These are phyloP conservation scores for Equus quagga DNA, from an alignment of 2,113 vertebrate species.

Conservation along the genomic window DNA sequence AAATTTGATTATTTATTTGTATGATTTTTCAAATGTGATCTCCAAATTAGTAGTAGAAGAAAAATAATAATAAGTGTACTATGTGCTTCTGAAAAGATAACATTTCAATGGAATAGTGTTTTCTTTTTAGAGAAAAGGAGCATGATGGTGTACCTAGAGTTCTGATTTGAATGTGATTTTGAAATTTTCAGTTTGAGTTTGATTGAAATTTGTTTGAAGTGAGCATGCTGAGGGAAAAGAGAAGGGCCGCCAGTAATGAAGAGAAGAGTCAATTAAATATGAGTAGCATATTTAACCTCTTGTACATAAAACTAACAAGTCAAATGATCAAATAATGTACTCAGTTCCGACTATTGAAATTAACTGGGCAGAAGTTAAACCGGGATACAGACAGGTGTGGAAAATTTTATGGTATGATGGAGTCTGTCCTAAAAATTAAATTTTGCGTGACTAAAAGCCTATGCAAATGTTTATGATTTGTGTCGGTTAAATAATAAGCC, in stretches of 20 bases:
- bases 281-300: not conserved
- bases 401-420: not conserved
- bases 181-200: constrained; percentile 35
- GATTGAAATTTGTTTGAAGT: not conserved
- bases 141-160: not conserved
- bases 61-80: not conserved
- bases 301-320: not conserved
- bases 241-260: not conserved
- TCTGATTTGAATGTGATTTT: constrained; percentile 23
- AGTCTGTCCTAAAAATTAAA: constrained; percentile 4
- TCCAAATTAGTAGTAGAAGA: not conserved
- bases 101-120: not conserved
- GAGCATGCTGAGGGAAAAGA: not conserved
- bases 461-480: not conserved
- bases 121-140: not conserved
- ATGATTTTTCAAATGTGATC: not conserved
- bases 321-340: not conserved
- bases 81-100: not conserved
- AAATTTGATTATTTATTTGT: constrained; percentile 3
- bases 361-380: not conserved
- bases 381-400: not conserved
- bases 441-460: not conserved
- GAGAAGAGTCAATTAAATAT: not conserved
- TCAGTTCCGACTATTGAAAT: not conserved
- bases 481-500: not conserved